Evolutionary conservation across 2,113 vertebrate species (phyloP).

Genomic region (Tachysurus fulvidraco): DNA sequence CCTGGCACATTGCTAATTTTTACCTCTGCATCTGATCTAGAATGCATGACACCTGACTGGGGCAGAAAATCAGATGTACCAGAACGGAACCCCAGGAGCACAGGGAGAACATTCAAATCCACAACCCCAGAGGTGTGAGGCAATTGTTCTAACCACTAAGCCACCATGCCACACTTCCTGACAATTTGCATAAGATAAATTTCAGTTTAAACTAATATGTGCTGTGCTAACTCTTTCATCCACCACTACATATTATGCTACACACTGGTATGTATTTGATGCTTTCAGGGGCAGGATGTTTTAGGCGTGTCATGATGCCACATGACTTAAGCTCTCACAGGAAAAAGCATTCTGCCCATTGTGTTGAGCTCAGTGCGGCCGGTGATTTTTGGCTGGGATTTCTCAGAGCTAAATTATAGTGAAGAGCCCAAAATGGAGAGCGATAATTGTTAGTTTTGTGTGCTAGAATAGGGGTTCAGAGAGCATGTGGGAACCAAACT

Average conservation of each 20-base stretch:
- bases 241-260: neutral
- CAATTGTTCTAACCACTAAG: too few relatives aligned
- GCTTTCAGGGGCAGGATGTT: neutral
- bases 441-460: slow-evolving; percentile 59
- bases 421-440: slow-evolving; percentile 56
- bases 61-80: too few relatives aligned
- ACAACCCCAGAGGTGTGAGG: too few relatives aligned
- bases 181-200: neutral
- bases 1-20: too few relatives aligned
- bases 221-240: neutral
- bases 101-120: too few relatives aligned
- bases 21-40: too few relatives aligned
- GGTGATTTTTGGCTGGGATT: slow-evolving; percentile 52
- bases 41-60: too few relatives aligned
- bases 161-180: neutral
- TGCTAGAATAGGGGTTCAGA: slow-evolving; percentile 57
- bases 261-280: neutral
- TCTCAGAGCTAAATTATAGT: slow-evolving; percentile 60
- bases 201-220: neutral
- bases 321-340: neutral
- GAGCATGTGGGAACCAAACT: slow-evolving; percentile 53
- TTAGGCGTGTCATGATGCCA: neutral
- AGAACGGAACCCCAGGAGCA: too few relatives aligned
- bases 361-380: slow-evolving; percentile 45
- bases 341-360: slow-evolving; percentile 41